These are phyloP conservation scores for Rhimphoctona megacephalus DNA, from an alignment of 2,888 invertebrate genomes.

Conservation along the genomic window DNA sequence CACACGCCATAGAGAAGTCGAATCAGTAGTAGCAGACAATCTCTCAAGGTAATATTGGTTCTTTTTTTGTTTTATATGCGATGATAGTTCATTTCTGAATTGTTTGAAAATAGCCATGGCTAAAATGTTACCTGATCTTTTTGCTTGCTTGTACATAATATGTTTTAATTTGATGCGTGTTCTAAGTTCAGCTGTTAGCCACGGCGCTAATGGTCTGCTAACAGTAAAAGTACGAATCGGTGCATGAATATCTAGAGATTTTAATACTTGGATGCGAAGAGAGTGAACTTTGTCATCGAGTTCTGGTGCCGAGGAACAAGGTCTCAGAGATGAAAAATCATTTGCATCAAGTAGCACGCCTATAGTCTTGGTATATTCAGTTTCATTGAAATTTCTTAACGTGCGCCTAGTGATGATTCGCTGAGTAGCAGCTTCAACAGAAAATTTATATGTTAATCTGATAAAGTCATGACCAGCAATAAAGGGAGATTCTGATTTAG, in stretches of 20 bases:
- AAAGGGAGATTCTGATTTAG: not conserved
- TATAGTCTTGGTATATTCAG: not conserved
- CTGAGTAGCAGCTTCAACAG: not conserved
- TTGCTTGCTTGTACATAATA: not conserved
- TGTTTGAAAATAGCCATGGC: not conserved
- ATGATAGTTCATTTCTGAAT: not conserved
- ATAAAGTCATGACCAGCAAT: slow-evolving; percentile 27
- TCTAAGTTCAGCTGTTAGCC: not conserved
- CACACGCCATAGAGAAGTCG: not conserved
- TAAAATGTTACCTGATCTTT: not conserved
- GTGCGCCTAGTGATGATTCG: not conserved
- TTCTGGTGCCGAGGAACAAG: not conserved
- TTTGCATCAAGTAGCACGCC: too few relatives aligned
- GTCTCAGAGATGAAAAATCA: not conserved
- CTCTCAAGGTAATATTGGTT: not conserved
- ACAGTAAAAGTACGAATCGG: not conserved
- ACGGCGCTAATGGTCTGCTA: not conserved
- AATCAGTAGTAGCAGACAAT: not conserved
- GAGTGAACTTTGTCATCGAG: not conserved
- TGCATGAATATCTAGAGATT: not conserved
- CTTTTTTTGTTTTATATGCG: not conserved
- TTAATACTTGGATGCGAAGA: not conserved
- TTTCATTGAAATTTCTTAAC: not conserved
- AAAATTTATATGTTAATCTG: not conserved
- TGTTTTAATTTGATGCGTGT: not conserved